Conservation (phyloP, 2,888 invertebrate genomes). For the Trissolcus brochymenae region DNA sequence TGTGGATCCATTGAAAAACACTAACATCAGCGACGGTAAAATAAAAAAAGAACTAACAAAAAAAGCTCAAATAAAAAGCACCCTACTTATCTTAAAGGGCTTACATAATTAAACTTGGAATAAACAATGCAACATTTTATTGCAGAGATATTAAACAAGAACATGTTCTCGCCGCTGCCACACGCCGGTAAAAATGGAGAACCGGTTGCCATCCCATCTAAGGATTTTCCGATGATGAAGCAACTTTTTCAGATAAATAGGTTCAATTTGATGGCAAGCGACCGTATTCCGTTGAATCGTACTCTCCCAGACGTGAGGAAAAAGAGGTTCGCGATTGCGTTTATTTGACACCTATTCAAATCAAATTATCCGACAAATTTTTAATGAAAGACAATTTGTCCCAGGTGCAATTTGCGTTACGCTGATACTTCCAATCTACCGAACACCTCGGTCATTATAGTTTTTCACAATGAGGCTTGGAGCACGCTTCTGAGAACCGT, state of each 20-base stretch:
- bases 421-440: conserved; percentile 82
- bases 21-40: conserved; percentile 86
- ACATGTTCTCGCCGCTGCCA: conserved; percentile 85
- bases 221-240: conserved; percentile 86
- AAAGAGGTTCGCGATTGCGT: conserved; percentile 79
- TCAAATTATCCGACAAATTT: background rate
- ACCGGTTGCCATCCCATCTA: conserved; percentile 86
- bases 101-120: conserved; percentile 33
- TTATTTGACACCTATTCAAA: conserved; percentile 4
- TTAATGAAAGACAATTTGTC: conserved; percentile 20
- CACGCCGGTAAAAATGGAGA: conserved; percentile 88
- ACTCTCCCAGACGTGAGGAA: conserved; percentile 90
- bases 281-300: conserved; percentile 90
- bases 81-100: too few relatives aligned
- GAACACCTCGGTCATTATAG: conserved; percentile 93
- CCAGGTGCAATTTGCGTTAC: conserved; percentile 73
- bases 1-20: conserved; percentile 76
- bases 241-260: conserved; percentile 89
- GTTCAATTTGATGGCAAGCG: conserved; percentile 92
- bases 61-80: too few relatives aligned
- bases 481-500: conserved; percentile 96
- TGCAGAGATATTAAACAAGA: conserved; percentile 84
- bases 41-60: too few relatives aligned
- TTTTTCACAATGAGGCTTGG: conserved; percentile 99
- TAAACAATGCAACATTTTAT: conserved; percentile 1